These are phyloP conservation scores for Dastarcus helophoroides DNA, from an alignment of 2,888 invertebrate species.

Conservation along the genomic window DNA sequence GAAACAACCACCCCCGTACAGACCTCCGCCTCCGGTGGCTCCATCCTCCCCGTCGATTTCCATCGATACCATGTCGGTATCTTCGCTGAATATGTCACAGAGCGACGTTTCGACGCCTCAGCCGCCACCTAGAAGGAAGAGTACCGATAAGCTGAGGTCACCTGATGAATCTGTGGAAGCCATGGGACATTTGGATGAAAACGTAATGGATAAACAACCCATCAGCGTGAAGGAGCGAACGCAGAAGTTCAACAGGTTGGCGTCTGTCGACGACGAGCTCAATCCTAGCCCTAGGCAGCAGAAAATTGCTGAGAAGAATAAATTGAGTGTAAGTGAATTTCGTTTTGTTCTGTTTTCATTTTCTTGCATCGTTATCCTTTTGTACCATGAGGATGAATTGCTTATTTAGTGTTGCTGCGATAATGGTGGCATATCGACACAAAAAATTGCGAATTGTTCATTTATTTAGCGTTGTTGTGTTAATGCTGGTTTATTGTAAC, in stretches of 20 bases:
- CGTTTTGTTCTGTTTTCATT: neutral
- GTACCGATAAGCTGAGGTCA: conserved; percentile 36
- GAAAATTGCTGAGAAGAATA: conserved; percentile 34
- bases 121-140: conserved; percentile 45
- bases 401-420: too few relatives aligned
- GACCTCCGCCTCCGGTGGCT: conserved; percentile 43
- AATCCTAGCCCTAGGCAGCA: conserved; percentile 38
- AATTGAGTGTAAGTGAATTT: conserved; percentile 46
- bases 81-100: conserved; percentile 18
- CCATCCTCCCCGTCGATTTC: conserved; percentile 28
- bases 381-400: too few relatives aligned
- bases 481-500: neutral
- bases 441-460: too few relatives aligned
- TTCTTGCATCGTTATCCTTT: conserved; percentile 6
- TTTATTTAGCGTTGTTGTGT: too few relatives aligned
- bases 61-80: conserved; percentile 27
- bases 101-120: conserved; percentile 29
- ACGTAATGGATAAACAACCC: conserved; percentile 42
- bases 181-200: conserved; percentile 7
- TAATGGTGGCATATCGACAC: too few relatives aligned
- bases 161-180: conserved; percentile 12
- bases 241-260: conserved; percentile 85
- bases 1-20: conserved; percentile 45
- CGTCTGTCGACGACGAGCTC: conserved; percentile 57
- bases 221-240: conserved; percentile 87